Conservation (phyloP, 2,888 invertebrate species). For the Ferdinandea cuprea region DNA sequence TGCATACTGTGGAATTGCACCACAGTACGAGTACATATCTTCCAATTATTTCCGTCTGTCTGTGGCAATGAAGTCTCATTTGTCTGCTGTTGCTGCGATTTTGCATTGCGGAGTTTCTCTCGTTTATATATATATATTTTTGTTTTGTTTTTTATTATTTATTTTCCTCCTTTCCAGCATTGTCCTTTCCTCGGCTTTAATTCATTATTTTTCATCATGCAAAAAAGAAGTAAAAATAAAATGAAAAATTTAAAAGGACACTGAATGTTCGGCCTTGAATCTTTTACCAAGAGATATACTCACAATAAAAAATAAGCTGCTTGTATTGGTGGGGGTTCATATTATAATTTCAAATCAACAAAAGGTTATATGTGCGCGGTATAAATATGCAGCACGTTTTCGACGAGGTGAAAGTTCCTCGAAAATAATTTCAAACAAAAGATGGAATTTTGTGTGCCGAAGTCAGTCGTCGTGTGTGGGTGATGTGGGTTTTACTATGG, state of each 20-base stretch:
- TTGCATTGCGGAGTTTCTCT: conserved; percentile 68
- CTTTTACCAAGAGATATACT: background rate
- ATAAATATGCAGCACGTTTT: conserved; percentile 27
- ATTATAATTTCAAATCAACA: conserved; percentile 25
- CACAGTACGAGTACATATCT: conserved; percentile 17
- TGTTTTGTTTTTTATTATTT: conserved; percentile 12
- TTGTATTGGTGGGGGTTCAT: conserved; percentile 3
- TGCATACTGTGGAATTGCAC: background rate
- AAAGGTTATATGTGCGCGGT: conserved; percentile 9
- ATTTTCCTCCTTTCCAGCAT: conserved; percentile 11
- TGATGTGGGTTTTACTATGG: conserved; percentile 5
- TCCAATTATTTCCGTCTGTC: conserved; percentile 61
- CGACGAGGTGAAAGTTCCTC: conserved; percentile 28
- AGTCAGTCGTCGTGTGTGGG: background rate
- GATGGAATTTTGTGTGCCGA: background rate
- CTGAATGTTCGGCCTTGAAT: conserved; percentile 22
- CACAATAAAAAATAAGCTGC: conserved; percentile 2
- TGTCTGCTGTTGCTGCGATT: conserved; percentile 48
- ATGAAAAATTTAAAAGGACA: conserved; percentile 5
- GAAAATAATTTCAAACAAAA: conserved; percentile 23
- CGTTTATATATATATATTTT: too few species aligned
- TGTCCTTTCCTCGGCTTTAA: conserved; percentile 24
- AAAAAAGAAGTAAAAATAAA: conserved; percentile 10
- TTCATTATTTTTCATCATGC: conserved; percentile 17
- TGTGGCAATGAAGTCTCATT: conserved; percentile 66